Conservation (phyloP, 2,888 invertebrate genomes). For the Synanthedon tipuliformis region DNA sequence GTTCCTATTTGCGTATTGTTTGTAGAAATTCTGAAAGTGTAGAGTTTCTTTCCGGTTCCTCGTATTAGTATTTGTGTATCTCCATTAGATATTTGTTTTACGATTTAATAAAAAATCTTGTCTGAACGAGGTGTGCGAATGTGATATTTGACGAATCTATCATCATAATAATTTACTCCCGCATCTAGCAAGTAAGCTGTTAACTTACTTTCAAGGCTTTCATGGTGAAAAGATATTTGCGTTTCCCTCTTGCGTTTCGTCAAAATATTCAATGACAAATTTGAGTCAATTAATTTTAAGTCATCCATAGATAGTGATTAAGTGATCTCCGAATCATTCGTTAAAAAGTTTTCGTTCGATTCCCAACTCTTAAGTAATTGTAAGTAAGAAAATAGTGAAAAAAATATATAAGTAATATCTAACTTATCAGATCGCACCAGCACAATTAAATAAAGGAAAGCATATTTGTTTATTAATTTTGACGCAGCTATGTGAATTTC, state of each 20-base stretch:
- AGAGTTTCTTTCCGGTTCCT: slow-evolving; percentile 27
- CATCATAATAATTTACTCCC: slow-evolving; percentile 30
- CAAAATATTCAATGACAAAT: slow-evolving; percentile 41
- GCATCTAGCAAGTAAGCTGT: slow-evolving; percentile 48
- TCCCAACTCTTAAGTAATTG: slow-evolving; percentile 34
- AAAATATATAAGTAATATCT: slow-evolving; percentile 20
- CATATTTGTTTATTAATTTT: not conserved
- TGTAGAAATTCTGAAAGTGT: slow-evolving; percentile 24
- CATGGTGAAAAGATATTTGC: slow-evolving; percentile 9
- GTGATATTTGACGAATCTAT: slow-evolving; percentile 33
- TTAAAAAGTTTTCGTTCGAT: slow-evolving; percentile 13
- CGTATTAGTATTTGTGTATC: slow-evolving; percentile 23
- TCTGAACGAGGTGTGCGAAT: slow-evolving; percentile 49
- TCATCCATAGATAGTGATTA: slow-evolving; percentile 61
- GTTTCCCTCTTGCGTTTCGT: slow-evolving; percentile 26
- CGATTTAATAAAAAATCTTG: slow-evolving; percentile 26
- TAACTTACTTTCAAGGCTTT: slow-evolving; percentile 22
- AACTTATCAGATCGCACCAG: slow-evolving; percentile 44
- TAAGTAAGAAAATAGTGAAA: slow-evolving; percentile 24
- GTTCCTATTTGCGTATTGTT: slow-evolving; percentile 49
- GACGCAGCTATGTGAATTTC: not conserved
- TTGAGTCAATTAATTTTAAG: slow-evolving; percentile 68
- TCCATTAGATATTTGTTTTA: slow-evolving; percentile 39
- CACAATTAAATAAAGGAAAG: slow-evolving; percentile 48
- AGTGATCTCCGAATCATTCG: slow-evolving; percentile 32